Base-by-base conservation (phyloP, 2,797 vertebrate genomes). In the Labroides dimidiatus region DNA sequence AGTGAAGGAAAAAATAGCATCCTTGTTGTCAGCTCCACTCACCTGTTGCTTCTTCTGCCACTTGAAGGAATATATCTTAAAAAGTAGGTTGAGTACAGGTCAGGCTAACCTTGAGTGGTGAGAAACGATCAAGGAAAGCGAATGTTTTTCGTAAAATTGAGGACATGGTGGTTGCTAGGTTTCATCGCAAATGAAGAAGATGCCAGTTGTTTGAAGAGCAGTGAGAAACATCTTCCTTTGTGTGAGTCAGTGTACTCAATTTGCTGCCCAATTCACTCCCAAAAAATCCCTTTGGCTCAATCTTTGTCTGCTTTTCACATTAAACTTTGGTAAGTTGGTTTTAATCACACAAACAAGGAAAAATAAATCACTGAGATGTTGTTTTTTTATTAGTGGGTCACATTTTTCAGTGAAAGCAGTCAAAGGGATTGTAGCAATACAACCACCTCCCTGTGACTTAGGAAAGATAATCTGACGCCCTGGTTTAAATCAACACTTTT, bases 41-140 rank as follows among this genome's bases (percentile, higher is more conserved):
- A 90, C 84, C 84, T 88, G 86, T 89, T 84, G 81, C 36, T 72
- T 64, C 51, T 27, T 60, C 53, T 61, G 56, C 62, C 67, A 67
- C 67, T 81, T 81, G 27, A 80, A 81, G 50, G 20, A 84, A 77
- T 49, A 64, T 33, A 51, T 59, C 7, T 55, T 6, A 4, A 17
- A 78, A 91, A 82, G 69, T 85, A 84, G 88, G 84, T 23, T 75
- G 58, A 69, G 67, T 80, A 53, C 72, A 89, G 82, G 87, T 84
- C 78, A 75, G 51, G 49, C 44, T 55, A 83, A 87, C 81, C 81
- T 90, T 89, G 67, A 85, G 61, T 27, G 69, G 39, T 60, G 56
- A 72, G 56, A 72, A 68, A 42, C 45, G 1, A 57, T 3, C 23
- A 10, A 44, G 27, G n/a, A 53, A 44, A 69, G 30, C 56, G 27